phyloP scores from a whole-genome alignment of 2,888 invertebrate species.

The Leptopilina myrica region DNA sequence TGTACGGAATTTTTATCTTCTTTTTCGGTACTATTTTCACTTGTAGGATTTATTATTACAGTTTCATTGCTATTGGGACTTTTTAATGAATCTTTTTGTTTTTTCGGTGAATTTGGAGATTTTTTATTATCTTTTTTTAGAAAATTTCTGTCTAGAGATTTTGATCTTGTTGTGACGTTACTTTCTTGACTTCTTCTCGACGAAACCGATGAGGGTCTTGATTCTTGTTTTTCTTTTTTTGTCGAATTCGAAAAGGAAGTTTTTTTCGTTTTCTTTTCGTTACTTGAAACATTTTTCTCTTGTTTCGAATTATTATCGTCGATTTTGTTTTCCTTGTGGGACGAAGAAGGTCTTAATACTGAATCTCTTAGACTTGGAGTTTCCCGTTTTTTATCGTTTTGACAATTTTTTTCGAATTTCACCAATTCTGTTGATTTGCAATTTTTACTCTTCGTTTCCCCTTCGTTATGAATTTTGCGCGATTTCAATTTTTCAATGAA shows the following conservation, averaged over 20 bases:
- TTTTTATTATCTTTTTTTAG: background rate
- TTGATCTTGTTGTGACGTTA: background rate
- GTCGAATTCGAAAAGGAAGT: background rate
- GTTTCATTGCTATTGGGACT: conserved; percentile 2
- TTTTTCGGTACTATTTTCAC: background rate
- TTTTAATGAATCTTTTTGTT: background rate
- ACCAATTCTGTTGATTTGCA: background rate
- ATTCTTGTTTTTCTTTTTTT: background rate
- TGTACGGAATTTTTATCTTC: background rate
- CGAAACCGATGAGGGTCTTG: background rate
- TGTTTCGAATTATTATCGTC: background rate
- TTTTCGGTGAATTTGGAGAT: background rate
- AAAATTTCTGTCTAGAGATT: background rate
- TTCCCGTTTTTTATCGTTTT: background rate
- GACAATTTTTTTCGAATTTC: background rate
- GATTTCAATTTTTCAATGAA: background rate
- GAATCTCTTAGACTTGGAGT: background rate
- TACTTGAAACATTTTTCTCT: background rate
- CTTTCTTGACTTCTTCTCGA: background rate
- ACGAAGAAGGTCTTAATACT: background rate
- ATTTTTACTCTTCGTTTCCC: background rate
- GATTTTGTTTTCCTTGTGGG: background rate
- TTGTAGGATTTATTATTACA: background rate
- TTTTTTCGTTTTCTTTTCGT: background rate
- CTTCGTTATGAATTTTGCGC: background rate